These are phyloP conservation scores for Drosophila pseudotakahashii DNA, from an alignment of 2,888 invertebrate genomes.

Conservation along the genomic window DNA sequence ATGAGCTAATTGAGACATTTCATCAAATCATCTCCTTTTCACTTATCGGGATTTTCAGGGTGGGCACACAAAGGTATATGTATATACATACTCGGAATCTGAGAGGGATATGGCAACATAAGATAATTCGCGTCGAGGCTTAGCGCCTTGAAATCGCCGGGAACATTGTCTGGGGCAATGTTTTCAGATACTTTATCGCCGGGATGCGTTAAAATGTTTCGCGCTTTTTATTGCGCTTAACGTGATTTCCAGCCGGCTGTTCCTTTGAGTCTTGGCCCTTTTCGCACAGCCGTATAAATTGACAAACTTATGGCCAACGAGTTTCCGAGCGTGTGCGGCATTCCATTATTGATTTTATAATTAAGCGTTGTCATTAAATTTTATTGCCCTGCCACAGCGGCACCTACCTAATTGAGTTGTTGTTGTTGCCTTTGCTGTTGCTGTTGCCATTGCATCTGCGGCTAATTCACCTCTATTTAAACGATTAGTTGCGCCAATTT, in stretches of 20 bases:
- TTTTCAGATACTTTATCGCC: constrained; percentile 79
- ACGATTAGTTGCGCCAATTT: constrained; percentile 25
- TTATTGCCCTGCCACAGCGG: constrained; percentile 63
- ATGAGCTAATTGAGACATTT: constrained; percentile 76
- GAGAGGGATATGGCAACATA: constrained; percentile 47
- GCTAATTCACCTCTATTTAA: constrained; percentile 38
- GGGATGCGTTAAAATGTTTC: constrained; percentile 77
- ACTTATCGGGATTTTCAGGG: constrained; percentile 57
- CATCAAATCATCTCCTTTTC: constrained; percentile 69
- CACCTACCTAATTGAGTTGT: constrained; percentile 74
- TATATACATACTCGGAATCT: background rate
- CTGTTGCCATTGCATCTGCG: constrained; percentile 21
- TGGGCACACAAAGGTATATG: constrained; percentile 58
- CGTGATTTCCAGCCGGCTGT: constrained; percentile 66
- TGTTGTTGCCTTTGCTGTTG: constrained; percentile 50
- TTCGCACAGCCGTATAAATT: constrained; percentile 62
- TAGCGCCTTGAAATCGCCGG: constrained; percentile 61
- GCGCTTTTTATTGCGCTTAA: constrained; percentile 79
- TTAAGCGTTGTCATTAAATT: constrained; percentile 83
- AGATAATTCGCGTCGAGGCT: constrained; percentile 75
- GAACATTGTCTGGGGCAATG: constrained; percentile 68
- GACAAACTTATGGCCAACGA: constrained; percentile 72
- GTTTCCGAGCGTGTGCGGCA: constrained; percentile 62
- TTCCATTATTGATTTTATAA: constrained; percentile 82
- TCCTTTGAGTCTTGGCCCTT: constrained; percentile 11